Evolutionary conservation across 2,797 vertebrate species (phyloP).

Genomic region (Danio aesculapii): DNA sequence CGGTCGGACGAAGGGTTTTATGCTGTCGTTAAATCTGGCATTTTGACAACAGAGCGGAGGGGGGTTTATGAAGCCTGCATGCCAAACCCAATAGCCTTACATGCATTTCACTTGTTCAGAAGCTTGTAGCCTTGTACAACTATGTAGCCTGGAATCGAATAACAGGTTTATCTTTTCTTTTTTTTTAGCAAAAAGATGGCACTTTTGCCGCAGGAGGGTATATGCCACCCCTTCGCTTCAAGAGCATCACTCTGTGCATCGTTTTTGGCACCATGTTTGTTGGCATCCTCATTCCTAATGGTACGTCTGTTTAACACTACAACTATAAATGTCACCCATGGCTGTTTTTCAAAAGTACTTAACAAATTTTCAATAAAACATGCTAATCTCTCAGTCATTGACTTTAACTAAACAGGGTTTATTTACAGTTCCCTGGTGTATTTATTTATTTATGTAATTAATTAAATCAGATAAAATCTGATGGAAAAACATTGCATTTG

Average conservation of each 20-base stretch:
- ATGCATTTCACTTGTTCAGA: constrained; percentile 33
- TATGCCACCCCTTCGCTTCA: constrained; percentile 98
- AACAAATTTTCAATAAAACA: too few relatives aligned
- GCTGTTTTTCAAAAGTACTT: too few relatives aligned
- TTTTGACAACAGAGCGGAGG: constrained; percentile 47
- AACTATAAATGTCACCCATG: too few relatives aligned
- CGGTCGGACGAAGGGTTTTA: constrained; percentile 36
- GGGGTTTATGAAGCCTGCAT: constrained; percentile 45
- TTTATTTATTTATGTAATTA: too few relatives aligned
- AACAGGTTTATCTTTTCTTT: constrained; percentile 26
- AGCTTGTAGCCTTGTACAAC: not conserved
- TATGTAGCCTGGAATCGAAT: constrained; percentile 7
- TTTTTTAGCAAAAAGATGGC: constrained; percentile 92
- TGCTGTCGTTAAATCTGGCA: constrained; percentile 48
- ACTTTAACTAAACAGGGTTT: too few relatives aligned
- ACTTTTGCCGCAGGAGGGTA: constrained; percentile 96
- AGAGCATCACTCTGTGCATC: constrained; percentile 90
- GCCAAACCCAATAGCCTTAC: constrained; percentile 27
- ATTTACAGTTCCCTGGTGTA: too few relatives aligned
- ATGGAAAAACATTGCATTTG: too few relatives aligned
- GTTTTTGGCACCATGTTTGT: constrained; percentile 98
- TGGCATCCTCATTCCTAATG: constrained; percentile 96
- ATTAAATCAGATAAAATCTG: too few relatives aligned
- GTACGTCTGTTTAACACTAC: constrained; percentile 73
- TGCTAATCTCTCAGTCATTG: too few relatives aligned